Evolutionary conservation across 1,140 invertebrate species (phyloP), one percentile per base, ranked within the genome.

Genomic region (Doryteuthis pealeii): DNA sequence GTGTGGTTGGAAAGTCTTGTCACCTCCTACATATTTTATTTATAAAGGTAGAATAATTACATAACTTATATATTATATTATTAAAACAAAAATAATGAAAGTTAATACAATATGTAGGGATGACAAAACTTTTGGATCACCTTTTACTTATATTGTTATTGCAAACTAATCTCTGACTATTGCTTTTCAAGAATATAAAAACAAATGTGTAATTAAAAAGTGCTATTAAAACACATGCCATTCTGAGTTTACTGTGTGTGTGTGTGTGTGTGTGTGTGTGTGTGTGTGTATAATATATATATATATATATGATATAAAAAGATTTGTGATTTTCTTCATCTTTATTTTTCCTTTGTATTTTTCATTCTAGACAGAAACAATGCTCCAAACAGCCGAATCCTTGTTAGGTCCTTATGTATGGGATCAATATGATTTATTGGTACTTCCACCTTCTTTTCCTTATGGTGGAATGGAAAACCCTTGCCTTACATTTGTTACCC

Each of bases 401-500:
- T 79, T 91, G 26, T 77, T 88, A 62, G 89, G 89, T 14, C 82
- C 86, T 18, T 90, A 90, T 79, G 85, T 87, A 15, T 90, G 89
- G 89, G 84, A 84, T n/a, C 76, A 83, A 30, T 90, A 98, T 87
- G 96, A 98, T 89, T 86, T 99, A 35, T 87, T 98, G 22, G 93
- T 98, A 8, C 89, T 99, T 79, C 96, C 96, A 1, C 96, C 96
- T 2, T 95, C 93, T 74, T 98, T 98, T 89, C 95, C 96, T 18
- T 97, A 92, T 87, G 96, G 96, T 3, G 96, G 96, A 35, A 98
- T 98, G 96, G 97, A 99, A 88, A 98, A 98, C 90, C 96, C 96
- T 0, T 98, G 96, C 87, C 86, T 98, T 26, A 98, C 96, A 0
- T 98, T 98, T 89, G 92, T 97, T 0, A 98, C 96, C 0, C 96